Percentiles rank a stretch among this genome's conserved stretches.
These are phyloP conservation scores for Euschistus heros DNA, from an alignment of 1,140 invertebrate genomes.

Conservation along the genomic window DNA sequence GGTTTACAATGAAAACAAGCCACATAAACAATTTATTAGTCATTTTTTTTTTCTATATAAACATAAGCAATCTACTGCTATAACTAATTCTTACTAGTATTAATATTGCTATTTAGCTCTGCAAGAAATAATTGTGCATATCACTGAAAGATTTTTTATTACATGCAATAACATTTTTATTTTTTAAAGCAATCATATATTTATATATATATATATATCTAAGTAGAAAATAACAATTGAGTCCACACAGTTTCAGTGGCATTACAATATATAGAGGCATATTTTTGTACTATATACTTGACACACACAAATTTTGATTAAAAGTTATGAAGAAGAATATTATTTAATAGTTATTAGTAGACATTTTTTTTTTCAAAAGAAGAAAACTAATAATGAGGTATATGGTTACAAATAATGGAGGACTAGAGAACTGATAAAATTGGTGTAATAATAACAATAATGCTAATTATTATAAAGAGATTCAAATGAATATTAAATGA, in stretches of 20 bases:
- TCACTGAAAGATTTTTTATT: conserved; percentile 1
- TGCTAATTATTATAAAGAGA: background rate
- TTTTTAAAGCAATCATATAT: conserved; percentile 11
- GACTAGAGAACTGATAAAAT: conserved; percentile 8
- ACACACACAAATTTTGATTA: conserved; percentile 14
- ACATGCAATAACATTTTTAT: conserved; percentile 10
- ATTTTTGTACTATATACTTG: conserved; percentile 16
- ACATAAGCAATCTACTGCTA: conserved; percentile 7
- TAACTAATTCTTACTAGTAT: conserved; percentile 1
- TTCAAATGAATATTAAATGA: background rate
- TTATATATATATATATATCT: background rate
- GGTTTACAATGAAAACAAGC: too few species aligned
- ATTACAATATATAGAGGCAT: conserved; percentile 8
- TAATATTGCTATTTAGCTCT: conserved; percentile 11
- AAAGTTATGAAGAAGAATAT: conserved; percentile 1
- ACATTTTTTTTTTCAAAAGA: background rate
- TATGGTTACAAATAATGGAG: conserved; percentile 9
- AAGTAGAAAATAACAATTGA: conserved; percentile 14
- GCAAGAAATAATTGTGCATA: conserved; percentile 12
- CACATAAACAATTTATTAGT: too few species aligned
- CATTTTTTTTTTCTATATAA: background rate
- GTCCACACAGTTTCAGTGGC: conserved; percentile 7
- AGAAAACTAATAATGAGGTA: conserved; percentile 4
- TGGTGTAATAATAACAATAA: background rate
- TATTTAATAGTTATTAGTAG: background rate